Conservation (phyloP, 2,113 vertebrate species). For the Lutjanus erythropterus region DNA sequence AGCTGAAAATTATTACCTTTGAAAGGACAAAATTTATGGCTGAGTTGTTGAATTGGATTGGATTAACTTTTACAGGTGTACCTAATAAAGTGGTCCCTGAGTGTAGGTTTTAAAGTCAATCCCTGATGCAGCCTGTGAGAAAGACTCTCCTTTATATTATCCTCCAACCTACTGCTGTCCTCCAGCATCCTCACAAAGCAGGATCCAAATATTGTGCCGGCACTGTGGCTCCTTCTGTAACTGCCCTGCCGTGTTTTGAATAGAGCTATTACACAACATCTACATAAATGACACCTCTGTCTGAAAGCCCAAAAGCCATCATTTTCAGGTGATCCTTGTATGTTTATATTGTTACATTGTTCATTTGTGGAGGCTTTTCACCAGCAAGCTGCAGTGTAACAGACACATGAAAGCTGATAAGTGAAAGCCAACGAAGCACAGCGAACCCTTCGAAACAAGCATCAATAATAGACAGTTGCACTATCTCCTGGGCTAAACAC, state of each 20-base stretch:
- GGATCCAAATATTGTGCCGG: not conserved
- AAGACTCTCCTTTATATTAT: not conserved
- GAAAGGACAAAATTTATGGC: not conserved
- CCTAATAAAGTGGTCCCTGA: not conserved
- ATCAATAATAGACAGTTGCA: conserved; percentile 79
- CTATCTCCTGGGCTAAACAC: conserved; percentile 65
- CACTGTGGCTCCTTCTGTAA: not conserved
- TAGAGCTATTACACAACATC: not conserved
- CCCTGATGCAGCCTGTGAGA: not conserved
- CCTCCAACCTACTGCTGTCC: not conserved
- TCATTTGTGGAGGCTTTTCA: conserved; percentile 15
- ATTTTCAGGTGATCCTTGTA: not conserved
- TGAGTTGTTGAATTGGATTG: not conserved
- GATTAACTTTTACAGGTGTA: not conserved
- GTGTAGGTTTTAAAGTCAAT: not conserved
- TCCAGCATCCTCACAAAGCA: not conserved
- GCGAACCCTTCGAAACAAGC: conserved; percentile 66
- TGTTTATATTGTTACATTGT: conserved; percentile 2
- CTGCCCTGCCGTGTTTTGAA: not conserved
- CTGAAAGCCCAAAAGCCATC: not conserved
- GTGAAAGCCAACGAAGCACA: conserved; percentile 54
- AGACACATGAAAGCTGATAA: conserved; percentile 67
- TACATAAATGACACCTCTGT: not conserved
- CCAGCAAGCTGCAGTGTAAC: not conserved
- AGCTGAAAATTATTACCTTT: not conserved